Evolutionary conservation across 2,797 vertebrate species (phyloP), one percentile per base, ranked within the genome.

Genomic region (Anguilla megastoma): DNA sequence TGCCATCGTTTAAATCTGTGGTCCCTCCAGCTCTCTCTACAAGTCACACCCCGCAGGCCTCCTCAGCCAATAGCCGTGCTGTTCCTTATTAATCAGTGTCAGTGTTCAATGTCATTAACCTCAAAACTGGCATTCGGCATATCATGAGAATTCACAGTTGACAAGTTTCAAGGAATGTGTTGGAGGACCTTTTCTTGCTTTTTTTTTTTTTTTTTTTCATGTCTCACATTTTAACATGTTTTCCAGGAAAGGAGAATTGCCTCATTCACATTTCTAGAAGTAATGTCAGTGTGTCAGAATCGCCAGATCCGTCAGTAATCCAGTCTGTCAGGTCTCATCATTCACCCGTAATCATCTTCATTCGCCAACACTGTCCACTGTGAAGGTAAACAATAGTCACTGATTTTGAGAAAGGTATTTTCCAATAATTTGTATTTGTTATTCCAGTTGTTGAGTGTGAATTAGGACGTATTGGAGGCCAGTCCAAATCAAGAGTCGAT

Each of bases 391-490:
- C 45, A 10, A 50, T 24, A 41, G 36, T 76, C 74, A n/a, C 79
- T 33, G 21, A 21, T 24, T 82, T n/a, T 82, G 50, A 82, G 79
- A 24, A 10, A 82, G 79, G 50, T 33, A 41, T 48, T 82, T 82
- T 82, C 45, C 18, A 48, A 50, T 82, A 0, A 82, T 52, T 69
- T 86, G 88, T 89, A 48, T 48, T 87, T 88, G 86, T 89, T 41
- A 87, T 86, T 88, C 86, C 74, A 90, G 50, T 71, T 54, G 41
- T 86, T 84, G 76, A 16, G 63, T 71, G 63, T 71, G 63, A 76
- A 82, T 80, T 87, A 86, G 27, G 30, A 63, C 0, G 24, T 66
- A 41, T 36, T 60, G 41, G 18, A 41, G 27, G 36, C n/a, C 1
- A 69, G 52, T 58, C 54, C 41, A 71, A 76, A 14, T 85, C 45